phyloP scores from a whole-genome alignment of 2,113 vertebrate genomes.

The Psilopsiagon aurifrons region DNA sequence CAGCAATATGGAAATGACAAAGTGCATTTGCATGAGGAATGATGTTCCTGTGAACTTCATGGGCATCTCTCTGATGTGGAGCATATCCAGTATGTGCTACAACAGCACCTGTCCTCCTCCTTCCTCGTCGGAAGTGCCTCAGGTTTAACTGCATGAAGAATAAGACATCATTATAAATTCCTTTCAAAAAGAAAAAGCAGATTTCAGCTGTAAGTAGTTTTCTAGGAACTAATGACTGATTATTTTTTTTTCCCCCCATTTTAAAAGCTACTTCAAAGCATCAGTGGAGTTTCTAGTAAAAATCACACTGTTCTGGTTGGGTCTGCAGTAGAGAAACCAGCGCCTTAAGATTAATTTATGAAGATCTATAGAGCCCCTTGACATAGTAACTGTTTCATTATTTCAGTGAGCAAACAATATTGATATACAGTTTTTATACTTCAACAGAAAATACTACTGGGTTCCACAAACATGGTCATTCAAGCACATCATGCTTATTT shows the following conservation, averaged over 20 bases:
- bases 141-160: slow-evolving; percentile 80
- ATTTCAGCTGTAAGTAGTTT: neutral
- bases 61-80: slow-evolving; percentile 86
- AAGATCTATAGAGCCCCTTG: neutral
- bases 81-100: slow-evolving; percentile 83
- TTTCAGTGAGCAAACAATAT: neutral
- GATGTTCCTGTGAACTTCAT: slow-evolving; percentile 79
- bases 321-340: neutral
- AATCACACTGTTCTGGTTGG: neutral
- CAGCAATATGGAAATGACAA: slow-evolving; percentile 97
- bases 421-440: neutral
- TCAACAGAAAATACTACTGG: neutral
- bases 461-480: neutral
- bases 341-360: neutral
- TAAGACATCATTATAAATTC: slow-evolving; percentile 28
- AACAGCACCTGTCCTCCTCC: slow-evolving; percentile 78
- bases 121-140: slow-evolving; percentile 80
- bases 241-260: neutral
- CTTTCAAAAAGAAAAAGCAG: neutral
- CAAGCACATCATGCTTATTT: neutral
- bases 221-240: neutral
- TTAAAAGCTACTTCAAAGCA: neutral
- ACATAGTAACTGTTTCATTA: neutral
- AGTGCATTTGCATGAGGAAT: slow-evolving; percentile 89
- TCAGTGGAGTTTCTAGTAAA: neutral